Conservation (phyloP, 2,113 vertebrate genomes). For the Platichthys flesus region DNA sequence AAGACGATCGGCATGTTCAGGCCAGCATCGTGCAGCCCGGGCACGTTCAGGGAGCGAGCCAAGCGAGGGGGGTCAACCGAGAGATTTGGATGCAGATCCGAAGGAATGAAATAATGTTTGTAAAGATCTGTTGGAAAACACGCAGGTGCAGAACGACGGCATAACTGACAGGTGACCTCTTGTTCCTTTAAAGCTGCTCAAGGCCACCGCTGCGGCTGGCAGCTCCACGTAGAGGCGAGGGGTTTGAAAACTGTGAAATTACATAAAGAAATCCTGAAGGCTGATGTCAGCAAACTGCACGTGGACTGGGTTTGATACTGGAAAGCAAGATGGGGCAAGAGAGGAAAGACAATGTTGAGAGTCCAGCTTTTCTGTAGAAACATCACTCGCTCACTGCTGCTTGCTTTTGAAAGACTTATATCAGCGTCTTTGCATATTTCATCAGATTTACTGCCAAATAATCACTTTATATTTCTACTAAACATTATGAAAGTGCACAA, state of each 20-base stretch:
- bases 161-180: slow-evolving; percentile 16
- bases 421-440: neutral
- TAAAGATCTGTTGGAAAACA: slow-evolving; percentile 11
- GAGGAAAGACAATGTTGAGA: too few relatives aligned
- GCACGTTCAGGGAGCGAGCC: slow-evolving; percentile 39
- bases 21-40: slow-evolving; percentile 42
- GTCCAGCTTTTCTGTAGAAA: too few relatives aligned
- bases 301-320: neutral
- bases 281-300: slow-evolving; percentile 28
- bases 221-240: neutral
- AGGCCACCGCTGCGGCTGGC: slow-evolving; percentile 11
- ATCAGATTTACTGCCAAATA: neutral
- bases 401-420: too few relatives aligned
- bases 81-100: slow-evolving; percentile 18
- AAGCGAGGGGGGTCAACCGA: neutral
- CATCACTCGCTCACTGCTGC: too few relatives aligned
- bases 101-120: neutral
- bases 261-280: slow-evolving; percentile 5
- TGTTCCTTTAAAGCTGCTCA: neutral
- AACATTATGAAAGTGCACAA: too few relatives aligned
- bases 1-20: neutral
- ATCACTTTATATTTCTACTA: neutral
- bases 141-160: slow-evolving; percentile 4
- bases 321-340: neutral
- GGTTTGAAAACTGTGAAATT: neutral